Percentiles rank a stretch among this genome's conserved stretches.
Conservation (phyloP, 2,113 vertebrate species). For the Athene noctua region DNA sequence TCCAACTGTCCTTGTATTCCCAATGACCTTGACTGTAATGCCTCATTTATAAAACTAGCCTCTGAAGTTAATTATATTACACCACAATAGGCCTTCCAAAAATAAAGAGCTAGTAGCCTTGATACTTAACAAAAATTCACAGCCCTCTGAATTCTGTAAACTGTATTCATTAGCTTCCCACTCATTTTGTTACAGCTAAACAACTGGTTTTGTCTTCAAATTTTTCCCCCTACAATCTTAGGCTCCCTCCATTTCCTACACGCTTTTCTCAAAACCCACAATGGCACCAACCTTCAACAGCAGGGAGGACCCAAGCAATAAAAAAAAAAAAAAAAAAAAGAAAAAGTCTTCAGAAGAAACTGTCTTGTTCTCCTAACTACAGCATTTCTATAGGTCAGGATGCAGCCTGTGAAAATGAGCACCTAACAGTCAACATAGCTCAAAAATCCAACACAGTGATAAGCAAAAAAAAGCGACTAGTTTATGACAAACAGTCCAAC, state of each 20-base stretch:
- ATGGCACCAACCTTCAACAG: not conserved
- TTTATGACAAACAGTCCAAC: not conserved
- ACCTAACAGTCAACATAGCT: not conserved
- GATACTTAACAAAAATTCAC: conserved; percentile 26
- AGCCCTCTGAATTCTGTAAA: conserved; percentile 27
- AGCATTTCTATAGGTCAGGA: not conserved
- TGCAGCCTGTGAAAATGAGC: too few species aligned
- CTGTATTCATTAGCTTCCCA: conserved; percentile 32
- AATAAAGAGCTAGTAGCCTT: conserved; percentile 52
- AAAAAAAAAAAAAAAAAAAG: not conserved
- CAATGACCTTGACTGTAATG: conserved; percentile 30
- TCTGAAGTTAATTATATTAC: conserved; percentile 42
- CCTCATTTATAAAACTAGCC: conserved; percentile 38
- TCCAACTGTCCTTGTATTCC: not conserved
- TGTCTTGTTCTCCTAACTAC: not conserved
- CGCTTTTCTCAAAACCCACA: not conserved
- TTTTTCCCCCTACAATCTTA: not conserved
- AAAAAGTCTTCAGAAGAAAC: not conserved
- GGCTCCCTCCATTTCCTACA: not conserved
- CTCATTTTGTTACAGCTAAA: conserved; percentile 40
- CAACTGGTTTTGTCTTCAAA: conserved; percentile 42
- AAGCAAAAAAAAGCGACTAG: not conserved
- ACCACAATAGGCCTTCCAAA: conserved; percentile 25
- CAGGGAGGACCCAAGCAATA: not conserved
- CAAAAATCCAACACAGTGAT: not conserved